Percentiles rank a stretch among this genome's conserved stretches.
These are phyloP conservation scores for Hydrotaea diabolus DNA, from an alignment of 2,888 invertebrate species.

Conservation along the genomic window DNA sequence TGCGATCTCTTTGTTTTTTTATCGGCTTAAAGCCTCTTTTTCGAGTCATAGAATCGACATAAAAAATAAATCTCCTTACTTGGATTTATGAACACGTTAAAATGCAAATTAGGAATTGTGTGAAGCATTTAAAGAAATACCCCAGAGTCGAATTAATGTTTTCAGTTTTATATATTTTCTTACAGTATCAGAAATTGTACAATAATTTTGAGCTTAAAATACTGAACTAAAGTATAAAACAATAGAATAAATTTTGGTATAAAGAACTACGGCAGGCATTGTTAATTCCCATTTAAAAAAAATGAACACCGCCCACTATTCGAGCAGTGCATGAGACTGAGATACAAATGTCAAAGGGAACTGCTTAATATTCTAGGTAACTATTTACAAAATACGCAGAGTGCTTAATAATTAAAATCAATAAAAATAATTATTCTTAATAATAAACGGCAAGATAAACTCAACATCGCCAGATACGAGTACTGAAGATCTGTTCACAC, in stretches of 20 bases:
- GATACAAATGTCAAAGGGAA: constrained; percentile 4
- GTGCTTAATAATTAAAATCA: not conserved
- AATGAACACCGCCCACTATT: not conserved
- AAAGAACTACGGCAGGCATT: constrained; percentile 18
- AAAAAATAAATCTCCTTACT: too few species aligned
- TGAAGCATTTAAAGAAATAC: too few species aligned
- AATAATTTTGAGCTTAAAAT: constrained; percentile 4
- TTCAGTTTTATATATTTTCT: constrained; percentile 4
- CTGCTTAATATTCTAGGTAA: constrained; percentile 3
- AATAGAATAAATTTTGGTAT: constrained; percentile 32
- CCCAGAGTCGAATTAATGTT: too few species aligned
- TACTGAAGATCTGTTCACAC: constrained; percentile 63
- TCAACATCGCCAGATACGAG: constrained; percentile 28
- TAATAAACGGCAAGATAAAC: constrained; percentile 52
- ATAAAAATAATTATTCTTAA: not conserved
- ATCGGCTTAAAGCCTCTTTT: too few species aligned
- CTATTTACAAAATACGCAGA: constrained; percentile 28
- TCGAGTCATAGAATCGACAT: too few species aligned
- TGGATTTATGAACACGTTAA: too few species aligned
- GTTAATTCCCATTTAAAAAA: not conserved
- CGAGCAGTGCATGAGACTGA: not conserved
- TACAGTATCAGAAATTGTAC: not conserved
- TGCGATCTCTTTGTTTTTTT: too few species aligned
- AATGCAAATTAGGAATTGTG: too few species aligned
- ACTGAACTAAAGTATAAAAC: not conserved